Percentiles rank a stretch among this genome's conserved stretches.
Conservation (phyloP, 2,113 vertebrate species). For the Poecilia latipinna region DNA sequence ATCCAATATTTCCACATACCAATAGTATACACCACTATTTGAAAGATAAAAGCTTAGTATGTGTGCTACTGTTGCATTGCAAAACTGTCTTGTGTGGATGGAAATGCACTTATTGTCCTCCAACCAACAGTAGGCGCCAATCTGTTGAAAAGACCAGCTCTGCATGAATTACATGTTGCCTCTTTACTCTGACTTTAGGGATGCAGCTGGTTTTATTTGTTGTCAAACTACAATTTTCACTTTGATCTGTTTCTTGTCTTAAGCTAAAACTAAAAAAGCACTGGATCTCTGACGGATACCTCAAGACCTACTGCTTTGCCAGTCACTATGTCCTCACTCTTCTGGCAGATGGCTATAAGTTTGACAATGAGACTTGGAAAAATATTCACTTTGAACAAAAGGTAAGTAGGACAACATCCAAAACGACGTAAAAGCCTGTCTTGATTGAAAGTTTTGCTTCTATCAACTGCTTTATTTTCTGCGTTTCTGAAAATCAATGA, state of each 20-base stretch:
- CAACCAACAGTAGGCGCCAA: too few relatives aligned
- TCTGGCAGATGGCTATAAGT: conserved; percentile 89
- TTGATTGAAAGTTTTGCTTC: background rate
- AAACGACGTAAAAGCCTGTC: background rate
- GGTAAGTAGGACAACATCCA: conserved; percentile 65
- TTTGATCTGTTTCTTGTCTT: conserved; percentile 11
- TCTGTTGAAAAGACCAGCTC: too few relatives aligned
- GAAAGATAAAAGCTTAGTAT: too few relatives aligned
- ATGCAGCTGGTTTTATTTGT: background rate
- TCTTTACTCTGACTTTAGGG: background rate
- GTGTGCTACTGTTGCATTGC: too few relatives aligned
- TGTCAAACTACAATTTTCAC: background rate
- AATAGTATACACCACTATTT: too few relatives aligned
- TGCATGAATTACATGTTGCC: background rate
- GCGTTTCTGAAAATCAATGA: background rate
- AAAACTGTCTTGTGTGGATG: too few relatives aligned
- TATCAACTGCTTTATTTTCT: background rate
- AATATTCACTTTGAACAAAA: conserved; percentile 86
- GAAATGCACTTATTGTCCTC: too few relatives aligned
- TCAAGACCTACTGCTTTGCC: conserved; percentile 89
- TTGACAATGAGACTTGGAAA: conserved; percentile 85
- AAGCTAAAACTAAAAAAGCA: conserved; percentile 81
- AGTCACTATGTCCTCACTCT: conserved; percentile 88
- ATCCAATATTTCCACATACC: too few relatives aligned
- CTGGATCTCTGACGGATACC: conserved; percentile 75